A percentile compares a stretch with the other conserved stretches of the same genome.
These are phyloP conservation scores for Caenorhabditis sp. DNA, from an alignment of 2,888 invertebrate genomes.

Conservation along the genomic window DNA sequence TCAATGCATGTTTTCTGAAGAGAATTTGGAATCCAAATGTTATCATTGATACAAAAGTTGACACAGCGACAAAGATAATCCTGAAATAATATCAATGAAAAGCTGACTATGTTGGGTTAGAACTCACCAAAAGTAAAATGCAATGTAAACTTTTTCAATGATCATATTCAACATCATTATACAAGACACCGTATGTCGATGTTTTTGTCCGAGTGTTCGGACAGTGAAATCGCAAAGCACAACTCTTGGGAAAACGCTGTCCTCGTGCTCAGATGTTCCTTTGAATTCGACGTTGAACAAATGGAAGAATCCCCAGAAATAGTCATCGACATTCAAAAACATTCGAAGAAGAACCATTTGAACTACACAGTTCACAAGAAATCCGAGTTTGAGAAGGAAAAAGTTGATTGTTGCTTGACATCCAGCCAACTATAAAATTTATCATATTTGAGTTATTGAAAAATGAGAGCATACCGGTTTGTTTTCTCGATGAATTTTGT, in stretches of 20 bases:
- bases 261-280: conserved; percentile 35
- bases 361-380: conserved; percentile 24
- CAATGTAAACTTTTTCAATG: conserved; percentile 34
- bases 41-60: conserved; percentile 22
- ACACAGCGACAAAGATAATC: conserved; percentile 32
- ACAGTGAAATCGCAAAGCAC: conserved; percentile 37
- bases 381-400: conserved; percentile 32
- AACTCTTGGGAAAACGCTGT: conserved; percentile 36
- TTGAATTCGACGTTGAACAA: conserved; percentile 39
- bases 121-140: conserved; percentile 33
- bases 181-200: conserved; percentile 39
- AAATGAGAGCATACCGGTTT: conserved; percentile 1
- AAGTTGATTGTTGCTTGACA: conserved; percentile 27
- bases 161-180: conserved; percentile 39
- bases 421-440: conserved; percentile 14
- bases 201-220: conserved; percentile 35
- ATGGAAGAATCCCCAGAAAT: conserved; percentile 39
- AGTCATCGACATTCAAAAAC: conserved; percentile 33
- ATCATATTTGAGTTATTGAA: background rate
- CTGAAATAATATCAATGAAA: background rate
- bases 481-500: conserved; percentile 5
- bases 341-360: conserved; percentile 33
- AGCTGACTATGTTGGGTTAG: no score
- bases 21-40: conserved; percentile 31
- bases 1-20: conserved; percentile 34